Conservation (phyloP, 2,888 invertebrate species). For the Lithophane semibrunnea region DNA sequence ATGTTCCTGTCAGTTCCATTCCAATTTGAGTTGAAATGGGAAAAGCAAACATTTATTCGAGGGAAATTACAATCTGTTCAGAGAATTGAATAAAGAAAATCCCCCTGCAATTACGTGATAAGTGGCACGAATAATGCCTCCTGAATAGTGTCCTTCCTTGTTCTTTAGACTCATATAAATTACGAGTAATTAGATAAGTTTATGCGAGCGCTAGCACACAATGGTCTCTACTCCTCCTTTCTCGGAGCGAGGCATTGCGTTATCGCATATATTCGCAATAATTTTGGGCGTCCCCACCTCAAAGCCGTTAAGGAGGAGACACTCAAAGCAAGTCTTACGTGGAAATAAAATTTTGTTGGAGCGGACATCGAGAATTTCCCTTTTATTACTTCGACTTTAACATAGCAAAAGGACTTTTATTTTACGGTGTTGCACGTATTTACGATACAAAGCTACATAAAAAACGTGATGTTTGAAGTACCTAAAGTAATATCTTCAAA, state of each 20-base stretch:
- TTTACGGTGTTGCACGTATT: slow-evolving; percentile 30
- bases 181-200: slow-evolving; percentile 81
- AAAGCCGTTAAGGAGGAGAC: slow-evolving; percentile 72
- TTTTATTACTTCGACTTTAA: slow-evolving; percentile 40
- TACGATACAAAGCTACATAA: slow-evolving; percentile 33
- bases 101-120: slow-evolving; percentile 44
- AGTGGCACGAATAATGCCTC: slow-evolving; percentile 39
- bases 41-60: slow-evolving; percentile 53
- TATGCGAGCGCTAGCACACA: slow-evolving; percentile 74
- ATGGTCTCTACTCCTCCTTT: slow-evolving; percentile 68
- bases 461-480: slow-evolving; percentile 56
- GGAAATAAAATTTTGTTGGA: slow-evolving; percentile 73
- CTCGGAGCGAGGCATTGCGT: slow-evolving; percentile 69
- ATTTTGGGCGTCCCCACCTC: slow-evolving; percentile 75
- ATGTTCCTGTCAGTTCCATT: slow-evolving; percentile 45
- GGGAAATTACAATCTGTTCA: slow-evolving; percentile 35
- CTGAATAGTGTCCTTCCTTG: slow-evolving; percentile 55
- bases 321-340: slow-evolving; percentile 68
- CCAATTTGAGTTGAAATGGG: slow-evolving; percentile 48
- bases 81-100: slow-evolving; percentile 29
- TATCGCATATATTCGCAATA: slow-evolving; percentile 83
- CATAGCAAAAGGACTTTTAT: slow-evolving; percentile 30
- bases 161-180: slow-evolving; percentile 73
- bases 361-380: slow-evolving; percentile 60
- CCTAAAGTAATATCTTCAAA: slow-evolving; percentile 55